Evolutionary conservation across 2,113 vertebrate genomes (phyloP).

Genomic region (Pipra filicauda): DNA sequence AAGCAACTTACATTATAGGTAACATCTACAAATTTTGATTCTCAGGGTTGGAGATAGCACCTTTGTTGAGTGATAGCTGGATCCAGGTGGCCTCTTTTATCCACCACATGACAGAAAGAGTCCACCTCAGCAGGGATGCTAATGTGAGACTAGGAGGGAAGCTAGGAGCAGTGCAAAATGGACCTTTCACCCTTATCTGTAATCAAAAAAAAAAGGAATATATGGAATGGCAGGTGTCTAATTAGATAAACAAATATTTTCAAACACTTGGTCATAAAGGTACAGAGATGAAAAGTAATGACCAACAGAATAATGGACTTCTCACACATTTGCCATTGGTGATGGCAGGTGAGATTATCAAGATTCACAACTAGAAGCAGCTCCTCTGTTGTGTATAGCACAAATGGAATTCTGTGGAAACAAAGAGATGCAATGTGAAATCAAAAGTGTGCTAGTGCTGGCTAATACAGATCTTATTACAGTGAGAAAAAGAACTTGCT

Average conservation of each 20-base stretch:
- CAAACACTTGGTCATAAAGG: not conserved
- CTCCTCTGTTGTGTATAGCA: not conserved
- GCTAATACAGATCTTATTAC: not conserved
- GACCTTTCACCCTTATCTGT: not conserved
- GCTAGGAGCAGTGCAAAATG: not conserved
- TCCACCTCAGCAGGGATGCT: not conserved
- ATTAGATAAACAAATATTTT: not conserved
- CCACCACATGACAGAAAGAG: not conserved
- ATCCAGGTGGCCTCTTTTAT: not conserved
- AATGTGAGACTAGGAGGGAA: not conserved
- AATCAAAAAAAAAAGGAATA: not conserved
- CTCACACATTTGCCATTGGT: not conserved
- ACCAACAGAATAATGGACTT: not conserved
- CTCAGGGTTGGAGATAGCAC: not conserved
- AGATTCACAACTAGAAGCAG: not conserved
- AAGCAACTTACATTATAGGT: not conserved
- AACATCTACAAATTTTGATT: not conserved
- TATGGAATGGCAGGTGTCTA: not conserved
- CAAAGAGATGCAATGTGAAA: not conserved
- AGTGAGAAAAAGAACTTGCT: not conserved
- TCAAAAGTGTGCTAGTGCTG: not conserved
- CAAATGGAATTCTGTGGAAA: not conserved
- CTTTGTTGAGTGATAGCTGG: not conserved
- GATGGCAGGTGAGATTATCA: not conserved
- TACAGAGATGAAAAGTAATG: not conserved